Base-by-base conservation (phyloP, 2,888 invertebrate species). In the Clivina fossor region DNA sequence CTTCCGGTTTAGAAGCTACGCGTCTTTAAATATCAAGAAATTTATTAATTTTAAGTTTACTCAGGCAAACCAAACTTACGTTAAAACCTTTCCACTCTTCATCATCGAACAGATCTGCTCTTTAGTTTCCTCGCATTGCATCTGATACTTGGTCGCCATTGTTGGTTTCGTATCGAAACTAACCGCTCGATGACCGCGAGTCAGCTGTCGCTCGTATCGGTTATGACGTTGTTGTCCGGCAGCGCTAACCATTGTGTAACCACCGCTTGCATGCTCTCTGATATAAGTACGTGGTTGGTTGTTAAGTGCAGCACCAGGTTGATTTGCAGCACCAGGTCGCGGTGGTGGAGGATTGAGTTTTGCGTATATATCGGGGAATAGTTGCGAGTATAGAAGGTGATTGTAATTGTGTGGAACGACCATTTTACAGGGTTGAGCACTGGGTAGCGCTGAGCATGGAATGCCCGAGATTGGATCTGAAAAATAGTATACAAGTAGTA, bases 301-400 rank as follows among this genome's bases (percentile, higher is more conserved):
- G n/a, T n/a, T n/a, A n/a, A n/a, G n/a, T 11, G 9, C 20, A 33
- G 33, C 40, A 16, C 37, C 15, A 2, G 2, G 16, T 7, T 37
- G 8, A 16, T 37, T 37, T 37, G 11, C 13, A 13, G 59, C 37
- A 77, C 74, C n/a, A n/a, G n/a, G n/a, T n/a, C n/a, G n/a, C n/a
- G n/a, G n/a, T n/a, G n/a, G n/a, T n/a, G n/a, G n/a, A n/a, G n/a
- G n/a, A n/a, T n/a, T n/a, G n/a, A 63, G n/a, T n/a, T n/a, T n/a
- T n/a, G n/a, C n/a, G n/a, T n/a, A n/a, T n/a, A n/a, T n/a, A n/a
- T 83, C 82, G 9, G 87, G 85, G 72, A 88, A 83, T 60, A 90
- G 78, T 74, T 88, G 85, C 60, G 83, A 80, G 70, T 87, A 87
- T 19, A 91, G 75, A 70, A 90, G 79, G 65, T 85, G 78, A 76